These are phyloP conservation scores for Paratilapia polleni DNA, from an alignment of 2,113 vertebrate species.

Conservation along the genomic window DNA sequence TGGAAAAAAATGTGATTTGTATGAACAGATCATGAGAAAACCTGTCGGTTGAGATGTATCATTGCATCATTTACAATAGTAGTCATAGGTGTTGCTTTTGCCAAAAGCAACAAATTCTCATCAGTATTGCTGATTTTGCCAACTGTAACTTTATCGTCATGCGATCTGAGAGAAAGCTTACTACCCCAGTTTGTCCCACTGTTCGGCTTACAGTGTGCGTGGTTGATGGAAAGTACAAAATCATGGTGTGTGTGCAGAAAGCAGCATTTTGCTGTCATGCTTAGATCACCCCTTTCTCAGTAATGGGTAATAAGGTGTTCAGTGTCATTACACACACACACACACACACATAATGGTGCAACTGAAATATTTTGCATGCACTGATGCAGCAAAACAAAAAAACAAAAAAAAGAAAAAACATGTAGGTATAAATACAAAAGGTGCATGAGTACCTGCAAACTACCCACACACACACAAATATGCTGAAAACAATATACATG, in stretches of 20 bases:
- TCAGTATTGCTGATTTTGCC: neutral
- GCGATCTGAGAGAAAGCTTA: neutral
- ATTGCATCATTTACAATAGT: neutral
- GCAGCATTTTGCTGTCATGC: neutral
- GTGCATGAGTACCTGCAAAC: neutral
- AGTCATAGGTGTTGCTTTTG: neutral
- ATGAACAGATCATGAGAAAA: neutral
- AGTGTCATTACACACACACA: neutral
- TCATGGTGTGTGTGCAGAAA: constrained; percentile 48
- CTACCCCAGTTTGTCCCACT: neutral
- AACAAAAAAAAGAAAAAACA: fast-evolving
- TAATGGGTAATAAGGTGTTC: constrained; percentile 28
- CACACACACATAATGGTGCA: neutral
- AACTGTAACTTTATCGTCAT: neutral
- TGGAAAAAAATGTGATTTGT: neutral
- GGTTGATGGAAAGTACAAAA: constrained; percentile 32
- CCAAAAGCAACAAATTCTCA: neutral
- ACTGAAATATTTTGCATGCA: neutral
- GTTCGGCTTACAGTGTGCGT: neutral
- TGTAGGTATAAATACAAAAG: neutral
- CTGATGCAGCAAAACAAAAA: too few species aligned
- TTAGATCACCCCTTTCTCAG: neutral
- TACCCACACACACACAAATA: neutral
- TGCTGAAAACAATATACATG: neutral
- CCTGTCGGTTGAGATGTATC: neutral